Base-by-base conservation (phyloP, 1,140 invertebrate species). In the Vanessa atalanta region DNA sequence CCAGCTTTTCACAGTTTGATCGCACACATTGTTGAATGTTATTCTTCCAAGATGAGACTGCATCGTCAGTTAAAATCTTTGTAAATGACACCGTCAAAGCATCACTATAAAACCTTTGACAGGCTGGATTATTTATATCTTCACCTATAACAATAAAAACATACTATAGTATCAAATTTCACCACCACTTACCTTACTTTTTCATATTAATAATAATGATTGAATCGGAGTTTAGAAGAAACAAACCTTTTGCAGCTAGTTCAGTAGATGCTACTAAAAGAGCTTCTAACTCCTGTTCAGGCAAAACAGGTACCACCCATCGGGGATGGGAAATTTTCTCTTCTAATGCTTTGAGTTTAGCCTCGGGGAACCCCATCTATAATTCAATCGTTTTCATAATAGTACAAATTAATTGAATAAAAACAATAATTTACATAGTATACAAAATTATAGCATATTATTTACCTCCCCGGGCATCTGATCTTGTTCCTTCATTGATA, bases 11-110 rank as follows among this genome's bases (percentile, higher is more conserved):
- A 89, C 98, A 99, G 86, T 99, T 99, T 79, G 97, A 96, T 84
- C 98, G 95, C 81, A 99, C 99, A 93, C 97, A 99, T 90, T 96
- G 96, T 92, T 99, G 98, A 85, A 99, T 99, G 91, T 99, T 99
- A 86, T 96, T 95, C 93, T 99, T 99, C 98, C 98, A 99, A 85
- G 97, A 98, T 85, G 97, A 98, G 48, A 99, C 98, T 63, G 98
- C 98, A 90, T 99, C 98, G 93, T 99, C 98, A n/a, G 98, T 99
- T 81, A 99, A 94, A 88, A 99, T 98, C 94, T 99, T 99, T 16
- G 97, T 98, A 93, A 99, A 99, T 61, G 98, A 99, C 77, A 98
- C 96, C 75, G 97, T 98, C 61, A 99, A 94, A 20, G 98, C 98
- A 91, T 99, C 98, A 81, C 97, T 95, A 93, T 98, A 99, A 94